phyloP scores from a whole-genome alignment of 2,888 invertebrate genomes.

The Agrilus mali region DNA sequence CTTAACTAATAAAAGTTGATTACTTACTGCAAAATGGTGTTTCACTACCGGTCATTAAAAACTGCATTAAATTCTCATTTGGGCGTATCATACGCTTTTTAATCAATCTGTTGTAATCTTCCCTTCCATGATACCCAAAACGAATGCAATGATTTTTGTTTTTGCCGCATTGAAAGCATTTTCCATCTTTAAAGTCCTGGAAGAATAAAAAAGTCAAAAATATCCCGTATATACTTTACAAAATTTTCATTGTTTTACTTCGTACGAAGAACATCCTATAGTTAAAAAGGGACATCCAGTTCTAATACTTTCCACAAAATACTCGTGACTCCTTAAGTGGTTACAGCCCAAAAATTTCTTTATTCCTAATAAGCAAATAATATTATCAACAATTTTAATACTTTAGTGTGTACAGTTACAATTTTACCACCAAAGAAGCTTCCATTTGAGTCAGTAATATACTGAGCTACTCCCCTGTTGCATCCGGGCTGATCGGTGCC shows the following conservation, averaged over 20 bases:
- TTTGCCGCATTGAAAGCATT: conserved; percentile 56
- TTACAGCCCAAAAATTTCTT: conserved; percentile 70
- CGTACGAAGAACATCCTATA: conserved; percentile 67
- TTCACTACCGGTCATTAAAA: conserved; percentile 55
- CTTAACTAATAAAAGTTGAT: conserved; percentile 2
- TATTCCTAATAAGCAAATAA: conserved; percentile 35
- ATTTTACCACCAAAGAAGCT: conserved; percentile 45
- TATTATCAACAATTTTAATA: conserved; percentile 1
- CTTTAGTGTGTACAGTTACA: not conserved
- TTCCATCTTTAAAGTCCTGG: conserved; percentile 54
- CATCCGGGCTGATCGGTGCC: conserved; percentile 69
- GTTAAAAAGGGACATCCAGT: conserved; percentile 64
- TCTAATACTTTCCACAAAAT: conserved; percentile 73
- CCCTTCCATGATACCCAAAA: conserved; percentile 51
- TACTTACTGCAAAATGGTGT: conserved; percentile 69
- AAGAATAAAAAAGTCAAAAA: conserved; percentile 17
- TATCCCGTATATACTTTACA: not conserved
- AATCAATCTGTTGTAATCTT: conserved; percentile 40
- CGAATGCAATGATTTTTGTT: conserved; percentile 54
- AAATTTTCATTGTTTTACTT: conserved; percentile 35
- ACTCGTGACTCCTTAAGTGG: conserved; percentile 74
- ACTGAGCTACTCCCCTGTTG: conserved; percentile 45
- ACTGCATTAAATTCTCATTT: conserved; percentile 46
- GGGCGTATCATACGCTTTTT: conserved; percentile 35
- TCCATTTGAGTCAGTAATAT: conserved; percentile 49